These are phyloP conservation scores for Pardalotus punctatus DNA, from an alignment of 2,113 vertebrate species.

Conservation along the genomic window DNA sequence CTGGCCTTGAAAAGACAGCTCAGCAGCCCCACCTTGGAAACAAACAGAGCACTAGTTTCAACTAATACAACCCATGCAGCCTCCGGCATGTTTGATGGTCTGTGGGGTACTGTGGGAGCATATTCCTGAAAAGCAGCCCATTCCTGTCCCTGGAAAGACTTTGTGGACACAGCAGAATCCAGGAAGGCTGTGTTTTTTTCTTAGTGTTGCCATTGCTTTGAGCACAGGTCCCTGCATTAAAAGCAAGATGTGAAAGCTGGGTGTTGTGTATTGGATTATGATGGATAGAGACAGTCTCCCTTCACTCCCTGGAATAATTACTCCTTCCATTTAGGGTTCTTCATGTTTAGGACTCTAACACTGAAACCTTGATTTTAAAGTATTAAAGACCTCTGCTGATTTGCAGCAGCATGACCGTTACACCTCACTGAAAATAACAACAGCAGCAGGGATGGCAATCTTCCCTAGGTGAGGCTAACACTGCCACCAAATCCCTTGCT, in stretches of 20 bases:
- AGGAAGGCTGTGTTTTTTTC: not conserved
- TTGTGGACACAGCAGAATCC: not conserved
- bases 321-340: not conserved
- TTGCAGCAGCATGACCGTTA: not conserved
- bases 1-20: not conserved
- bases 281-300: not conserved
- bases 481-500: not conserved
- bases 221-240: not conserved
- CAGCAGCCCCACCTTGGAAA: not conserved
- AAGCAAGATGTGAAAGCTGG: not conserved
- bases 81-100: not conserved
- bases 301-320: not conserved
- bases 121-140: not conserved
- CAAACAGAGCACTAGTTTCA: not conserved
- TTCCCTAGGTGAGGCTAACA: not conserved
- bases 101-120: rapidly evolving
- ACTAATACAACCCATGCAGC: rapidly evolving
- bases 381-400: not conserved
- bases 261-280: not conserved
- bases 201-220: not conserved
- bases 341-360: not conserved
- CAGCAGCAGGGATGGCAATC: not conserved
- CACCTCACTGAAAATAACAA: not conserved
- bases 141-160: not conserved
- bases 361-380: not conserved